These are phyloP conservation scores for Halcyon leucocephala DNA, from an alignment of 2,797 vertebrate genomes.

Conservation along the genomic window DNA sequence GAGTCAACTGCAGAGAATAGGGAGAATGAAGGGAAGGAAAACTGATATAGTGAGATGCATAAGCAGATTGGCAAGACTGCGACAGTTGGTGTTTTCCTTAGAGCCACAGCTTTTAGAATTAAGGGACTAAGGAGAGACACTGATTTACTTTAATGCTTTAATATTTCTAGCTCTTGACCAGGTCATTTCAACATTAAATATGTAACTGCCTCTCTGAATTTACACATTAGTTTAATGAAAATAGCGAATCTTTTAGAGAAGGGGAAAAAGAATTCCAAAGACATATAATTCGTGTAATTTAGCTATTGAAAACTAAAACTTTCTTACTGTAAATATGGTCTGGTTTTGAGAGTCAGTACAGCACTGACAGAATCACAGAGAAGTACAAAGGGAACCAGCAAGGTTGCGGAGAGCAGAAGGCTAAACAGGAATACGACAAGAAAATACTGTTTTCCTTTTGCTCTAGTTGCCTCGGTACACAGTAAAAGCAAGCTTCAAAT, in stretches of 20 bases:
- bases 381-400: not conserved
- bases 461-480: not conserved
- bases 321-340: not conserved
- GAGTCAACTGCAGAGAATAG: constrained; percentile 66
- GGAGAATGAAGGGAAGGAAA: constrained; percentile 49
- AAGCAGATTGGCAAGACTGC: constrained; percentile 45
- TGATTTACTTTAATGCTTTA: not conserved
- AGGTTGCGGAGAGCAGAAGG: not conserved
- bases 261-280: not conserved
- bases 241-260: not conserved
- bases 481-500: not conserved
- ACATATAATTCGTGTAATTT: not conserved
- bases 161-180: not conserved
- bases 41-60: constrained; percentile 22
- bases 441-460: not conserved
- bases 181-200: not conserved
- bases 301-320: not conserved
- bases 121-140: not conserved
- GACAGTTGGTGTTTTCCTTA: constrained; percentile 52
- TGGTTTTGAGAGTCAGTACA: not conserved
- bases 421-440: not conserved
- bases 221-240: not conserved
- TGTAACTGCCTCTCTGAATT: not conserved
- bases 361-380: not conserved
- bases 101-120: constrained; percentile 17